Evolutionary conservation across 2,113 vertebrate species (phyloP).

Genomic region (Otolemur garnettii): DNA sequence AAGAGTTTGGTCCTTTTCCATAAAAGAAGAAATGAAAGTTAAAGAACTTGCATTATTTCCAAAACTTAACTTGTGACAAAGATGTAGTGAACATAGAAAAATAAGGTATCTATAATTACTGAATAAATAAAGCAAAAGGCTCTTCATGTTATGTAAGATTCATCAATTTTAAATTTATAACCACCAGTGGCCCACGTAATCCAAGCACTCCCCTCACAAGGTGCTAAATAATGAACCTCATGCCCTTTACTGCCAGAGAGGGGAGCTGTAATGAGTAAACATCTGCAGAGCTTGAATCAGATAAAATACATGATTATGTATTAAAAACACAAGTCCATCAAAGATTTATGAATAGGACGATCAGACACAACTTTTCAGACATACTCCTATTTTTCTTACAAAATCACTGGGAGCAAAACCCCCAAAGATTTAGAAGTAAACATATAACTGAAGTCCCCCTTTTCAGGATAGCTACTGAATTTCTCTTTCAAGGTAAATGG

Average conservation of each 20-base stretch:
- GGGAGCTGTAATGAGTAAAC: not conserved
- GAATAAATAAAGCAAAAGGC: not conserved
- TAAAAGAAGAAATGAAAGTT: constrained; percentile 65
- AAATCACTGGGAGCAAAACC: fast-evolving
- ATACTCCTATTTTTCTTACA: not conserved
- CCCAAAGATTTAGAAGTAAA: not conserved
- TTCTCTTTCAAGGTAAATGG: not conserved
- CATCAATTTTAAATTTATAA: fast-evolving
- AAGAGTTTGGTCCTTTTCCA: constrained; percentile 93
- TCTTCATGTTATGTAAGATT: not conserved
- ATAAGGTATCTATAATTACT: not conserved
- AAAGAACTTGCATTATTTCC: not conserved
- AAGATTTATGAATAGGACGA: not conserved
- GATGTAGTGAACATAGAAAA: constrained; percentile 72
- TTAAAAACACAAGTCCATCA: not conserved
- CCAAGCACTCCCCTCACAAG: not conserved
- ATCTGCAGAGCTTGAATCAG: too few relatives aligned
- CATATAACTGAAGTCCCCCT: not conserved
- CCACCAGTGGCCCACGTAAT: not conserved
- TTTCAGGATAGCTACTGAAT: not conserved
- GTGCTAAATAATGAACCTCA: not conserved
- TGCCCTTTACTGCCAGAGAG: not conserved
- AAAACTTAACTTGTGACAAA: not conserved
- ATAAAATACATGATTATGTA: fast-evolving
- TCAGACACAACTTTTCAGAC: not conserved